Base-by-base conservation (phyloP, 2,888 invertebrate species). In the Zeuzera pyrina region DNA sequence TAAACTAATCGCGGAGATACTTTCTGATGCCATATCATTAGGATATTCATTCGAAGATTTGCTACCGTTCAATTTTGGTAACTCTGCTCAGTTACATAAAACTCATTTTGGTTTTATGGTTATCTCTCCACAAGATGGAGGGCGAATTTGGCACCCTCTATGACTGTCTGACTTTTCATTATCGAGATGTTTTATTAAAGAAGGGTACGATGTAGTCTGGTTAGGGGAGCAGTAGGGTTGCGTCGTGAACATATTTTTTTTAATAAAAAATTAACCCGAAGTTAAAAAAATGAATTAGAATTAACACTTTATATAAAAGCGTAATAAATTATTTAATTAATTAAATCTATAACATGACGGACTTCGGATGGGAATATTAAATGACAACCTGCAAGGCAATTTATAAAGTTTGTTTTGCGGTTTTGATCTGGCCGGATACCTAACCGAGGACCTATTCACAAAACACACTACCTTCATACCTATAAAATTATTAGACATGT, bases 111-210 rank as follows among this genome's bases (percentile, higher is more conserved):
- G 62, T 47, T 28, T 45, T 56, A 44, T n/a, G n/a, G n/a, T n/a
- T n/a, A 49, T 46, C 41, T 15, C 34, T 30, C 31, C 37, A 38
- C 39, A 42, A 39, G 42, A 47, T 24, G 43, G 72, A 70, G 76
- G 78, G 77, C 69, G 65, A 66, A 69, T 71, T 65, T 69, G 61
- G 71, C 71, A 77, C 81, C 83, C 83, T 74, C 77, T 58, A 58
- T 69, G 76, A 81, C 77, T 71, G 76, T 58, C 83, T 81, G 83
- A 83, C 83, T 83, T 83, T 83, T 83, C 83, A 83, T 83, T 83
- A 81, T 83, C 83, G 81, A 81, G 83, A 83, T 83, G 83, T 83
- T 83, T 81, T 83, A 83, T 83, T 79, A 79, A 81, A 72, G 72
- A 47, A 72, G 79, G 78, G 74, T 61, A 54, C 47, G 65, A 59